These are phyloP conservation scores for Rhabdomys pumilio DNA, from an alignment of 2,797 vertebrate genomes.

Conservation along the genomic window DNA sequence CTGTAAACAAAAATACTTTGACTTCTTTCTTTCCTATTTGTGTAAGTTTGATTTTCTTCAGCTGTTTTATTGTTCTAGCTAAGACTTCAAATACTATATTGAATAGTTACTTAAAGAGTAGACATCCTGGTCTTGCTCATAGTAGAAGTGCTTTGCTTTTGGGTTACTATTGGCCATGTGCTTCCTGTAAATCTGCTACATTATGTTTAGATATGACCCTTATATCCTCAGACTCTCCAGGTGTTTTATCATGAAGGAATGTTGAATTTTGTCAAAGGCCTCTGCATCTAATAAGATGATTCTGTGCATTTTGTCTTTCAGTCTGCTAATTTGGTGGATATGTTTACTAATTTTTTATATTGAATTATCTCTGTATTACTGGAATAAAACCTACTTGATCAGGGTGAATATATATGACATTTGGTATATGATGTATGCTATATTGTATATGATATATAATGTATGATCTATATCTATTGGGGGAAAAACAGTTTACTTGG, in stretches of 20 bases:
- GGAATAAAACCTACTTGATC: not conserved
- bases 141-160: not conserved
- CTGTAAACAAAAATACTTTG: not conserved
- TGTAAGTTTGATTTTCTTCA: not conserved
- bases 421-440: no score
- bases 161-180: not conserved
- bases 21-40: not conserved
- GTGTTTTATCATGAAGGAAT: not conserved
- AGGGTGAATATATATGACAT: not conserved
- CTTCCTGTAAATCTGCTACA: not conserved
- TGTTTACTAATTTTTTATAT: not conserved
- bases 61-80: not conserved
- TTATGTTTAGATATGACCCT: not conserved
- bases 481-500: not conserved
- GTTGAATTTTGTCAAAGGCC: not conserved
- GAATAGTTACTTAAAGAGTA: not conserved
- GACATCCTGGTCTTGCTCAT: not conserved
- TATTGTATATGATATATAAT: no score
- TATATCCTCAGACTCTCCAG: not conserved
- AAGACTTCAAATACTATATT: not conserved
- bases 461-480: no score
- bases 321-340: not conserved
- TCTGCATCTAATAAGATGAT: not conserved
- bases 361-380: not conserved
- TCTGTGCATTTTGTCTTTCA: not conserved